A percentile compares a stretch with the other conserved stretches of the same genome.
Conservation (phyloP, 2,113 vertebrate genomes). For the Calidris pugnax region DNA sequence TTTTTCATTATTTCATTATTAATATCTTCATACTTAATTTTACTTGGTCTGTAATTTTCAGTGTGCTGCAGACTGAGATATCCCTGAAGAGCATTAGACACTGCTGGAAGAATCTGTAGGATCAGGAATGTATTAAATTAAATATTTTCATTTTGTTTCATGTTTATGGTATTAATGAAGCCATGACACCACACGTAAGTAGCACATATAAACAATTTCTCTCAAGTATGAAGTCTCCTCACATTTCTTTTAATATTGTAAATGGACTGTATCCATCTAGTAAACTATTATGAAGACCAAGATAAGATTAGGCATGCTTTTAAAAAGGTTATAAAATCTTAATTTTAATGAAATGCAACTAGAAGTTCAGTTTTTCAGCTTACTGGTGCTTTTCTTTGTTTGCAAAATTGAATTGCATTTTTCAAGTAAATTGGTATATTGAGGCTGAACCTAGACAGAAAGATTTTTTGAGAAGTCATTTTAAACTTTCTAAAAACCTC, state of each 20-base stretch:
- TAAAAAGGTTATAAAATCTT: not conserved
- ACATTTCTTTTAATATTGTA: not conserved
- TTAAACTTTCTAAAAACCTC: not conserved
- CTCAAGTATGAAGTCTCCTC: too few relatives aligned
- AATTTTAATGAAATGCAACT: not conserved
- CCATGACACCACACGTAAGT: not conserved
- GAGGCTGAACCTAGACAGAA: not conserved
- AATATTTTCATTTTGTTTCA: not conserved
- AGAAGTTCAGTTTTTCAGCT: not conserved
- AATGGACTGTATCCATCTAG: not conserved
- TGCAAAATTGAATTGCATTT: not conserved
- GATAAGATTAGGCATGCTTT: not conserved
- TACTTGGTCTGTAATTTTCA: not conserved
- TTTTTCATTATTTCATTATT: not conserved
- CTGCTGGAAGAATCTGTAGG: not conserved
- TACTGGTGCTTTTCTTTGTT: not conserved
- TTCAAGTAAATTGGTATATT: not conserved
- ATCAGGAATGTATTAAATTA: not conserved
- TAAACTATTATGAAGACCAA: not conserved
- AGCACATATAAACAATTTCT: not conserved
- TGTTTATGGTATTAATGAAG: not conserved
- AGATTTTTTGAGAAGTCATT: not conserved
- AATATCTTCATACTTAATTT: not conserved
- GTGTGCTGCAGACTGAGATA: not conserved
- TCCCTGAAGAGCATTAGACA: not conserved